These are phyloP conservation scores for Telmatochromis brachygnathus DNA, from an alignment of 2,113 vertebrate species.

Conservation along the genomic window DNA sequence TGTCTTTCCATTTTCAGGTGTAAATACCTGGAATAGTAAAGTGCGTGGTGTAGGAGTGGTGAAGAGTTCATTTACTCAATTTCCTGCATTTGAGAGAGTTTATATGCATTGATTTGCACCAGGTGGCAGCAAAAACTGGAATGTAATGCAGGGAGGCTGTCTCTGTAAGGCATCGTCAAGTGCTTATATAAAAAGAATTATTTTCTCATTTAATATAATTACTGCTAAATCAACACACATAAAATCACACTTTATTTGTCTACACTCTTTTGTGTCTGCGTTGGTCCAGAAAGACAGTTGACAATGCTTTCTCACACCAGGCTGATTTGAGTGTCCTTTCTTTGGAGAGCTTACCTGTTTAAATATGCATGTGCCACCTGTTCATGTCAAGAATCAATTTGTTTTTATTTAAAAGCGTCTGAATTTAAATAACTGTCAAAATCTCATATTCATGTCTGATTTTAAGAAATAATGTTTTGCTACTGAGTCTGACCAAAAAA, in stretches of 20 bases:
- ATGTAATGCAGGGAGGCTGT: not conserved
- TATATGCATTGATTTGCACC: not conserved
- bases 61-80: not conserved
- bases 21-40: not conserved
- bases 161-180: not conserved
- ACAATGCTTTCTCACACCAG: not conserved
- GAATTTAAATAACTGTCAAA: not conserved
- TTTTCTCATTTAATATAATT: not conserved
- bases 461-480: not conserved
- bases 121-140: not conserved
- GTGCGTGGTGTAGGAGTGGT: too few relatives aligned
- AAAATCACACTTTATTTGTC: not conserved
- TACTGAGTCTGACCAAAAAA: not conserved
- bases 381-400: not conserved
- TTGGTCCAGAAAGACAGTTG: not conserved
- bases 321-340: not conserved
- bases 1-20: not conserved
- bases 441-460: not conserved
- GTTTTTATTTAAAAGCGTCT: not conserved
- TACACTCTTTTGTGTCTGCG: not conserved
- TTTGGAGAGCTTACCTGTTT: not conserved
- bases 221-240: not conserved
- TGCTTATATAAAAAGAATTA: not conserved
- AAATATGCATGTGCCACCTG: not conserved
- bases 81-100: not conserved